These are phyloP conservation scores for Parnassius glacialis DNA, from an alignment of 2,888 invertebrate species.

Conservation along the genomic window DNA sequence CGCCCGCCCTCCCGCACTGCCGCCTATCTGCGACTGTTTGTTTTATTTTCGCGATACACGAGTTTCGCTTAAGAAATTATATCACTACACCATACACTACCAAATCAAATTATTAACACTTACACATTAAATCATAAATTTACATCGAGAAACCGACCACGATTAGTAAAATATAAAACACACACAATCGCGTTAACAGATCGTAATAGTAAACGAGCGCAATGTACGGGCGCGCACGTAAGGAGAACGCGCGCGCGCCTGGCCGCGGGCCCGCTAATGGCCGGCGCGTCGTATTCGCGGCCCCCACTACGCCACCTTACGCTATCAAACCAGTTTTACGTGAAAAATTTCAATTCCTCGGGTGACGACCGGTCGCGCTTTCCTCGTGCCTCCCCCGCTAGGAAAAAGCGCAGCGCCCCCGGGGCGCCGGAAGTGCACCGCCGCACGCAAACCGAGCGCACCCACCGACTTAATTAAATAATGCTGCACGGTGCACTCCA, in stretches of 20 bases:
- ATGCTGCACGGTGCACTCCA: slow-evolving; percentile 55
- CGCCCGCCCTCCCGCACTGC: slow-evolving; percentile 34
- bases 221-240: slow-evolving; percentile 50
- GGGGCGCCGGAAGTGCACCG: slow-evolving; percentile 75
- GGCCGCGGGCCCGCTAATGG: slow-evolving; percentile 73
- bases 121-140: not conserved
- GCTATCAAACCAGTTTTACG: slow-evolving; percentile 80
- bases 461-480: slow-evolving; percentile 78
- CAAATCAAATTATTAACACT: not conserved
- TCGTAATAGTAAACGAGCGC: not conserved
- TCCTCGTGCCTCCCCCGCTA: slow-evolving; percentile 62
- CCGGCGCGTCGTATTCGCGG: slow-evolving; percentile 75
- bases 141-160: slow-evolving; percentile 19
- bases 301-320: slow-evolving; percentile 73
- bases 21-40: slow-evolving; percentile 65
- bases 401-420: slow-evolving; percentile 76
- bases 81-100: slow-evolving; percentile 15
- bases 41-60: slow-evolving; percentile 62
- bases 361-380: slow-evolving; percentile 77
- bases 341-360: slow-evolving; percentile 77
- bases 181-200: slow-evolving; percentile 11
- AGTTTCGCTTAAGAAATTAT: slow-evolving; percentile 62
- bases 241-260: slow-evolving; percentile 66
- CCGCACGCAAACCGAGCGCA: slow-evolving; percentile 75
- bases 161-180: slow-evolving; percentile 8